Base-by-base conservation (phyloP, 2,888 invertebrate genomes). In the Diarsia brunnea region DNA sequence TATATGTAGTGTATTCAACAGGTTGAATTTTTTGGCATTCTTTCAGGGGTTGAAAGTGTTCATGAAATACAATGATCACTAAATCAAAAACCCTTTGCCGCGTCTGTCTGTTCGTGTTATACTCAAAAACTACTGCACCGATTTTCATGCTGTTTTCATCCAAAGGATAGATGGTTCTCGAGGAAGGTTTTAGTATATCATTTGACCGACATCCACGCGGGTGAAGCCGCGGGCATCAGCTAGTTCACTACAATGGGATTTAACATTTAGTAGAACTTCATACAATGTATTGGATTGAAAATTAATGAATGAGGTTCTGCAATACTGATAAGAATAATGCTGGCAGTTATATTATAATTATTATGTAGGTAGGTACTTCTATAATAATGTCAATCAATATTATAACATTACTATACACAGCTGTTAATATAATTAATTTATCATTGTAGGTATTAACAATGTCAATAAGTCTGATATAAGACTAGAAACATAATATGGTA, bases 301-400 rank as follows among this genome's bases (percentile, higher is more conserved):
- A 38, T 38, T 38, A 38, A 38, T 75, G 58, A 75, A 65, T 65
- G 75, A 27, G 74, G 12, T 19, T 5, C 11, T 12, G 58, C 43
- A 49, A n/a, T 64, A 49, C 43, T 75, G 64, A 65, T 75, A 75
- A 64, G 58, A 58, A 49, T 75, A 75, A 75, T 31, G 16, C 27
- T 16, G 16, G 45, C 38, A 64, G 19, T 10, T 31, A 16, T 16
- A 72, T 12, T 69, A 27, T 31, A 11, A 72, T 12, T 69, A 27
- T 31, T 12, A 43, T 3, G 38, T 38, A 38, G 51, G 16, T 19
- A 43, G 16, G 4, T 43, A 75, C 4, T 63, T 53, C 10, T 10
- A 38, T 31, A 64, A 58, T 64, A 31, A 64, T 73, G 12, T 64
- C 38, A 55, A 63, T 64, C 24, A 55, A 63, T 64, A 24, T 55